Base-by-base conservation (phyloP, 1,140 invertebrate genomes). In the Drosophila burlai region DNA sequence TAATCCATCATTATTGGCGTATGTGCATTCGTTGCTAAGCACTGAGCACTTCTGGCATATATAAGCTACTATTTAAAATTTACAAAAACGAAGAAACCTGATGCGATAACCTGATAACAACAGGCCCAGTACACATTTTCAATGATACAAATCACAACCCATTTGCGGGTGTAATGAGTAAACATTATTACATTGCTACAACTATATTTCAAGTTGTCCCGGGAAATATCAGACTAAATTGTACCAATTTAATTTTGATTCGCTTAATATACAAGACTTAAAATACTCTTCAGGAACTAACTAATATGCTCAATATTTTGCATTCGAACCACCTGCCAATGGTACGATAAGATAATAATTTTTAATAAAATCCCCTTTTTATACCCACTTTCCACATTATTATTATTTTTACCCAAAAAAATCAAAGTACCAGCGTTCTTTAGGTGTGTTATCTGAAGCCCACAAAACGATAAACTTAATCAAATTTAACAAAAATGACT, bases 1-100 rank as follows among this genome's bases (percentile, higher is more conserved):
- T 45, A 47, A 71, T 71, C 40, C 40, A 55, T 71, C 67, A 55
- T 45, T 38, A 71, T 67, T 66, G 63, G 43, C 21, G 34, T 6
- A 67, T 67, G 42, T 62, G 63, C 63, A 64, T 61, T 43, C 10
- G 26, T 24, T 24, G 42, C 15, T 2, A 31, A 29, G 8, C 6
- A 7, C 10, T 34, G 18, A 15, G 13, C 4, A 15, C 24, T 21
- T 42, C 15, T 34, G 10, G 21, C 10, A 36, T 9, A 18, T 18
- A 16, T 11, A 7, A 38, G 11, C 10, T n/a, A 29, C 9, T 50
- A 29, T 29, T 21, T 21, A 34, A 18, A 26, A 31, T 18, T 29
- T 8, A n/a, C 9, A 50, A 52, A 24, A 26, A 26, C 26, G 9
- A 47, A 13, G 4, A 18, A 16, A 16, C 2, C 1, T 16, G 5